phyloP scores from a whole-genome alignment of 1,140 invertebrate genomes.

The Acromyrmex heyeri region DNA sequence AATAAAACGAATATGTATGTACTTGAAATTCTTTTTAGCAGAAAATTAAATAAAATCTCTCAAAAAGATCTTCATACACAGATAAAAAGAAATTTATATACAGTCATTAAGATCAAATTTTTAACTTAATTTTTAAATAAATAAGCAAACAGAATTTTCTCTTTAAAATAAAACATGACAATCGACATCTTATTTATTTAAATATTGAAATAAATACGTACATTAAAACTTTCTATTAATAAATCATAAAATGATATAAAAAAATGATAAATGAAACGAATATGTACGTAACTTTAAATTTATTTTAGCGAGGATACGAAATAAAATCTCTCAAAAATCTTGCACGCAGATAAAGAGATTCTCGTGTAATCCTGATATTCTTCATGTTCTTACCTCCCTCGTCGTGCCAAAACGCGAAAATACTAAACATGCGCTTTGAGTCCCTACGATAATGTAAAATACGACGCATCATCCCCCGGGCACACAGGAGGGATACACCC shows the following conservation, averaged over 20 bases:
- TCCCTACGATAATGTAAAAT: neutral
- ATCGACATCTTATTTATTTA: too few relatives aligned
- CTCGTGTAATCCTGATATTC: neutral
- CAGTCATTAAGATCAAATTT: too few relatives aligned
- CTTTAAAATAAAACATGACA: too few relatives aligned
- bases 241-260: neutral
- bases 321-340: neutral
- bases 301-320: too few relatives aligned
- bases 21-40: neutral
- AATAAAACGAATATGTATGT: neutral
- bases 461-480: conserved; percentile 26
- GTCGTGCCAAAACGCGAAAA: conserved; percentile 1
- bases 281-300: neutral
- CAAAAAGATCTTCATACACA: neutral
- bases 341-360: neutral
- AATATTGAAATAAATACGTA: too few relatives aligned
- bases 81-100: too few relatives aligned
- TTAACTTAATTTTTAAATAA: too few relatives aligned
- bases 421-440: conserved; percentile 7
- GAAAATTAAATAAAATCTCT: neutral
- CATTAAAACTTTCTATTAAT: neutral
- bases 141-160: too few relatives aligned
- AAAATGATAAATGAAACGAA: neutral
- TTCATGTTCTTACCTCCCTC: neutral
- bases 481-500: conserved; percentile 22